phyloP scores from a whole-genome alignment of 2,888 invertebrate genomes.

The Calliscelio sp. region DNA sequence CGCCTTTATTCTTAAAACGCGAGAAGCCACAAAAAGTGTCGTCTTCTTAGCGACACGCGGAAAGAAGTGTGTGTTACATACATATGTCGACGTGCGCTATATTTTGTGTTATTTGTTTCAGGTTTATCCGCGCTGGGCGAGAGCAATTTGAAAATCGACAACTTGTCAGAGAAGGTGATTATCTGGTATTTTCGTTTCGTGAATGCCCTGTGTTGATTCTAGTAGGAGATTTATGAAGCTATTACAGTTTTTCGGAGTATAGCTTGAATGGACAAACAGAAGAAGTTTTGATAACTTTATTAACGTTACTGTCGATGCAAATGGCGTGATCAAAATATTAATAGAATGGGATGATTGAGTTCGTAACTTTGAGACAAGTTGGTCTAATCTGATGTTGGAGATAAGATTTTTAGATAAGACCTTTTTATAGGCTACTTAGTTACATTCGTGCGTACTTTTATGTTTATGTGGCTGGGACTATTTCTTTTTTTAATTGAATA shows the following conservation, averaged over 20 bases:
- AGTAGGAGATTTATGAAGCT: too few relatives aligned
- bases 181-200: not conserved
- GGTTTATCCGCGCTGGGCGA: constrained; percentile 82
- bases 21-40: constrained; percentile 67
- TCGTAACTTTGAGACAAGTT: not conserved
- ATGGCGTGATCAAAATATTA: not conserved
- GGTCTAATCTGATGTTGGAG: too few relatives aligned
- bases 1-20: constrained; percentile 57
- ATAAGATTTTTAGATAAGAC: too few relatives aligned
- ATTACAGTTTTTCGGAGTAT: not conserved
- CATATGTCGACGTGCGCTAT: not conserved
- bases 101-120: constrained; percentile 75
- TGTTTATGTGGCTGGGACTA: too few relatives aligned
- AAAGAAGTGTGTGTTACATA: constrained; percentile 6
- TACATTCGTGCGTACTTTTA: too few relatives aligned
- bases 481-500: too few relatives aligned
- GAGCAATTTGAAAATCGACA: constrained; percentile 82
- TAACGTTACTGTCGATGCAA: not conserved
- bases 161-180: constrained; percentile 79
- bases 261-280: too few relatives aligned
- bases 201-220: not conserved
- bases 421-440: too few relatives aligned
- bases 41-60: constrained; percentile 47
- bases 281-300: not conserved
- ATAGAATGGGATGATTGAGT: not conserved